Percentiles rank a stretch among this genome's conserved stretches.
phyloP scores from a whole-genome alignment of 2,113 vertebrate species.

The Halichoeres trimaculatus region DNA sequence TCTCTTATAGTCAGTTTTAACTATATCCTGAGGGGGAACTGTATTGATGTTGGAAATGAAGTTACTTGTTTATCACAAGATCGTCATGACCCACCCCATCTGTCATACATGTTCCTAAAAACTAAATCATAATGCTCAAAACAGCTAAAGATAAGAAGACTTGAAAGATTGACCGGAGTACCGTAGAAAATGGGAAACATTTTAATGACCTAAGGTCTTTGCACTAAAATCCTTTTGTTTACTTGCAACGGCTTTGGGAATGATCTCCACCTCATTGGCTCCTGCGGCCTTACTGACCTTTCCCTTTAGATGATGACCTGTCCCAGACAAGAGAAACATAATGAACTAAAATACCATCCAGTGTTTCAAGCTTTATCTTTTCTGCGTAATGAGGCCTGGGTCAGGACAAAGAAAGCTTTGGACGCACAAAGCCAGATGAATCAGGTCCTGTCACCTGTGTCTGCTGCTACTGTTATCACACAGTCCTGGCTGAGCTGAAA shows the following conservation, averaged over 20 bases:
- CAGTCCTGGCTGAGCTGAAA: constrained; percentile 10
- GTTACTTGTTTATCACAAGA: too few species aligned
- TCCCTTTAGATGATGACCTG: constrained; percentile 44
- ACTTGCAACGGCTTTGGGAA: background rate
- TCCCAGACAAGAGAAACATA: constrained; percentile 35
- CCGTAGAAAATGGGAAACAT: background rate
- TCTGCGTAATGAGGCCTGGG: constrained; percentile 30
- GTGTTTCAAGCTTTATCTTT: constrained; percentile 56
- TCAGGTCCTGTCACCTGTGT: constrained; percentile 35
- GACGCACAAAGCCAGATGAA: background rate
- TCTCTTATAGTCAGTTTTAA: too few species aligned
- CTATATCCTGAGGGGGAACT: too few species aligned
- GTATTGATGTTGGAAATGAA: too few species aligned
- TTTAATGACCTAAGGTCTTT: background rate
- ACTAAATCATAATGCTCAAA: too few species aligned
- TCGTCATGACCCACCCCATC: too few species aligned
- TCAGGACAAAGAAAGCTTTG: constrained; percentile 47
- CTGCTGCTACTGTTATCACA: constrained; percentile 42
- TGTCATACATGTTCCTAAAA: too few species aligned
- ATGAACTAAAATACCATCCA: constrained; percentile 64
- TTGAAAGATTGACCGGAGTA: background rate
- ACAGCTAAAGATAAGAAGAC: too few species aligned
- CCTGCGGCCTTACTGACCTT: constrained; percentile 55
- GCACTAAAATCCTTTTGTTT: background rate
- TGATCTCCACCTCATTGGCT: background rate